Percentiles rank a stretch among this genome's conserved stretches.
Evolutionary conservation across 2,797 vertebrate species (phyloP).

Genomic region (Silurus aristotelis): DNA sequence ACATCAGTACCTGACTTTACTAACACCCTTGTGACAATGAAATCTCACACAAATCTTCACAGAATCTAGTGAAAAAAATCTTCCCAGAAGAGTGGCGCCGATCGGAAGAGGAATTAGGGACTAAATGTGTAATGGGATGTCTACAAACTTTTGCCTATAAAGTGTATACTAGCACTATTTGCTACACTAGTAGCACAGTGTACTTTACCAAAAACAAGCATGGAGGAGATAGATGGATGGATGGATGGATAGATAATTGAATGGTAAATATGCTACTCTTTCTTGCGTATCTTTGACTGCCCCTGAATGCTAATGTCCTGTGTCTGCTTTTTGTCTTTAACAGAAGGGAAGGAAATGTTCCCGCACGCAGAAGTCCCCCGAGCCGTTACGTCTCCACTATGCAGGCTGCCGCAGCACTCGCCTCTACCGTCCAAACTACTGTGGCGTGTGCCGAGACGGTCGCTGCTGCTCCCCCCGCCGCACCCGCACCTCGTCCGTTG

Average conservation of each 20-base stretch:
- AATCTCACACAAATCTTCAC: too few relatives aligned
- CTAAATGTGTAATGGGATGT: neutral
- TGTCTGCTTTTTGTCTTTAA: slow-evolving; percentile 11
- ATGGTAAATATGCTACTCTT: too few relatives aligned
- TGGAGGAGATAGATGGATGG: neutral
- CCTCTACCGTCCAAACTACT: slow-evolving; percentile 78
- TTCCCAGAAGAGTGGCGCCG: too few relatives aligned
- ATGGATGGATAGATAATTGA: too few relatives aligned
- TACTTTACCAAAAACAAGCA: neutral
- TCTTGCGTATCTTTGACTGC: too few relatives aligned
- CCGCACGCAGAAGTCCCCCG: slow-evolving; percentile 75
- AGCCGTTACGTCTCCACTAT: slow-evolving; percentile 74
- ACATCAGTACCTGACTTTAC: too few relatives aligned
- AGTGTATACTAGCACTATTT: too few relatives aligned
- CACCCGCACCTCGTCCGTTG: slow-evolving; percentile 71
- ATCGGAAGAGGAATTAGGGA: too few relatives aligned
- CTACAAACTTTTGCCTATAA: neutral
- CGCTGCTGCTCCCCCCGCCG: slow-evolving; percentile 78
- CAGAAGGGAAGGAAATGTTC: slow-evolving; percentile 82
- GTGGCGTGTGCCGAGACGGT: slow-evolving; percentile 75
- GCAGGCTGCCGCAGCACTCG: slow-evolving; percentile 76
- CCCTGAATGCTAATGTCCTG: neutral
- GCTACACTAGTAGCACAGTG: neutral
- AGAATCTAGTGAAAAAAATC: too few relatives aligned
- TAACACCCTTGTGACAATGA: too few relatives aligned